Conservation (phyloP, 2,113 vertebrate genomes). For the Anarrhichthys ocellatus region DNA sequence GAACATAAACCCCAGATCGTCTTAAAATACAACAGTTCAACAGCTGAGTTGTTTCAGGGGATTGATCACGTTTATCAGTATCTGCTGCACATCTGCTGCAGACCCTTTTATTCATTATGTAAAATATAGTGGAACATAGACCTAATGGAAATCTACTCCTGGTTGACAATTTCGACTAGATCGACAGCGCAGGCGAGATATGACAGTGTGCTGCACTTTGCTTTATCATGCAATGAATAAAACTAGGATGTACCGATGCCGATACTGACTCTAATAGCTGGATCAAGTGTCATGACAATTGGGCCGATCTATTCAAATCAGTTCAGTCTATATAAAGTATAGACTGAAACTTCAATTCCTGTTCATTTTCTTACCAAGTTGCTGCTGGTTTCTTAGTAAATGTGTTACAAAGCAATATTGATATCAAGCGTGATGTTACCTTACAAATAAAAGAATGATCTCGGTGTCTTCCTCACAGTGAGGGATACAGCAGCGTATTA, state of each 20-base stretch:
- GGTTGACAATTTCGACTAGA: conserved; percentile 51
- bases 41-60: conserved; percentile 56
- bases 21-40: conserved; percentile 58
- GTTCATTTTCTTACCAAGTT: neutral
- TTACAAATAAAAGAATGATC: neutral
- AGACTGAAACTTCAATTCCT: neutral
- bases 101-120: conserved; percentile 57
- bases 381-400: no score
- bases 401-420: neutral
- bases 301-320: no score
- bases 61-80: conserved; percentile 62
- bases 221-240: conserved; percentile 58
- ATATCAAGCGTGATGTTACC: no score
- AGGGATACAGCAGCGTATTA: neutral
- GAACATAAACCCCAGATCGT: conserved; percentile 66
- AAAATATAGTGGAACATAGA: conserved; percentile 58
- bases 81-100: conserved; percentile 48
- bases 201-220: conserved; percentile 26
- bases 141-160: conserved; percentile 60
- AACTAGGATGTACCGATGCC: neutral
- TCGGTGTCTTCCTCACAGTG: neutral
- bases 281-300: neutral
- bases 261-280: neutral
- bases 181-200: conserved; percentile 49
- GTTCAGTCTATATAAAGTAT: neutral